Percentiles rank a stretch among this genome's conserved stretches.
These are phyloP conservation scores for Muscicapa striata DNA, from an alignment of 2,797 vertebrate genomes.

Conservation along the genomic window DNA sequence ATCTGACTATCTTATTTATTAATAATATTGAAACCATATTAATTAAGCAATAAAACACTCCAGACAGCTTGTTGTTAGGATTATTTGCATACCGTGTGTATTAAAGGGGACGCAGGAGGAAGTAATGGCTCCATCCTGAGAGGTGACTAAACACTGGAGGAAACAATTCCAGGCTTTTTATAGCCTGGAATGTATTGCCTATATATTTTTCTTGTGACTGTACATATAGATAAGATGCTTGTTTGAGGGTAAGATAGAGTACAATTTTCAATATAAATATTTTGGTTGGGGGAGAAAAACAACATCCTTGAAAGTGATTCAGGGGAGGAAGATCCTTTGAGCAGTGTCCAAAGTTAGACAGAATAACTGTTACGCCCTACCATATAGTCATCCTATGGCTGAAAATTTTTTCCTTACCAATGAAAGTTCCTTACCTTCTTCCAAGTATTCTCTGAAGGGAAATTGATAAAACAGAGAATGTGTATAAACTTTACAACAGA, in stretches of 20 bases:
- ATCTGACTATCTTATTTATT: conserved; percentile 43
- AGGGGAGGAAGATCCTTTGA: background rate
- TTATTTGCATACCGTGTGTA: conserved; percentile 41
- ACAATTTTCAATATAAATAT: background rate
- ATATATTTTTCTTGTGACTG: background rate
- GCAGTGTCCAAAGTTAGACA: background rate
- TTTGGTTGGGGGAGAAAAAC: background rate
- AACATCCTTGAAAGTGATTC: background rate
- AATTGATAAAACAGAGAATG: background rate
- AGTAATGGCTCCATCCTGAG: conserved; percentile 19
- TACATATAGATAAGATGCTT: background rate
- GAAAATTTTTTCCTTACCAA: background rate
- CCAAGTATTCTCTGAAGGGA: conserved; percentile 4
- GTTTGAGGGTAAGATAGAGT: background rate
- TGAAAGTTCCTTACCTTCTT: background rate
- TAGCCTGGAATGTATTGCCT: background rate
- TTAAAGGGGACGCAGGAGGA: background rate
- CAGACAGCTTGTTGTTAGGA: conserved; percentile 60
- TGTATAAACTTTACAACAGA: background rate
- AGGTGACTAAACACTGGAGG: background rate
- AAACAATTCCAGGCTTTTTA: conserved; percentile 32
- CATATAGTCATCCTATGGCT: background rate
- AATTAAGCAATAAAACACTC: conserved; percentile 71
- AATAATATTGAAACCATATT: conserved; percentile 61
- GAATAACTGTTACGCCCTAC: background rate